Percentiles rank a stretch among this genome's conserved stretches.
These are phyloP conservation scores for Chrysomela aeneicollis DNA, from an alignment of 2,888 invertebrate species.

Conservation along the genomic window DNA sequence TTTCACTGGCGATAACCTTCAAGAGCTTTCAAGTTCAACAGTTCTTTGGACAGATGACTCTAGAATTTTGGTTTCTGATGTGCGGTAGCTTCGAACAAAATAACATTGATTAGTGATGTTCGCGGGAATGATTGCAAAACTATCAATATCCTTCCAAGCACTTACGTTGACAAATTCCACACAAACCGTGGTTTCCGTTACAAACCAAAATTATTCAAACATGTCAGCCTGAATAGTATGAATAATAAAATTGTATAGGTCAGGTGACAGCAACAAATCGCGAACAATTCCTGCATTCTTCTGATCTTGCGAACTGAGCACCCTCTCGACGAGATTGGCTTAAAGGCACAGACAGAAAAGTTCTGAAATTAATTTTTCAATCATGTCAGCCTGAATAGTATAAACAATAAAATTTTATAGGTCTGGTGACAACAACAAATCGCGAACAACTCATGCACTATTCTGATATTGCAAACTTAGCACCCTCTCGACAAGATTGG, in stretches of 20 bases:
- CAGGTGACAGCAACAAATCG: conserved; percentile 12
- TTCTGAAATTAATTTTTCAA: conserved; percentile 49
- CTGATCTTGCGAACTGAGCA: conserved; percentile 24
- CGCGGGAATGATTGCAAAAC: no score
- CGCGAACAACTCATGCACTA: conserved; percentile 25
- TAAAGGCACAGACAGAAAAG: conserved; percentile 30
- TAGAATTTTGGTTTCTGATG: no score
- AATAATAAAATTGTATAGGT: not conserved
- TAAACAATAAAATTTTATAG: not conserved
- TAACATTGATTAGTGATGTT: no score
- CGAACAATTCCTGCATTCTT: conserved; percentile 25
- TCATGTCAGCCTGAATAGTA: no score
- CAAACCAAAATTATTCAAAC: no score
- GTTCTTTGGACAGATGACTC: no score
- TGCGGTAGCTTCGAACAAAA: no score
- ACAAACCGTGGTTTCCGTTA: no score
- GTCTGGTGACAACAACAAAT: conserved; percentile 5
- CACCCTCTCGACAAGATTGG: conserved; percentile 28
- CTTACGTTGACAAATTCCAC: no score
- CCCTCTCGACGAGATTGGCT: conserved; percentile 28
- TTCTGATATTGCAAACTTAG: conserved; percentile 23
- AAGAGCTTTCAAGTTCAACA: no score
- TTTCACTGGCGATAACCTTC: no score
- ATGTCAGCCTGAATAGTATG: not conserved
- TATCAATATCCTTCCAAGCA: no score